Base-by-base conservation (phyloP, 2,888 invertebrate species). In the Diloba caeruleocephala region DNA sequence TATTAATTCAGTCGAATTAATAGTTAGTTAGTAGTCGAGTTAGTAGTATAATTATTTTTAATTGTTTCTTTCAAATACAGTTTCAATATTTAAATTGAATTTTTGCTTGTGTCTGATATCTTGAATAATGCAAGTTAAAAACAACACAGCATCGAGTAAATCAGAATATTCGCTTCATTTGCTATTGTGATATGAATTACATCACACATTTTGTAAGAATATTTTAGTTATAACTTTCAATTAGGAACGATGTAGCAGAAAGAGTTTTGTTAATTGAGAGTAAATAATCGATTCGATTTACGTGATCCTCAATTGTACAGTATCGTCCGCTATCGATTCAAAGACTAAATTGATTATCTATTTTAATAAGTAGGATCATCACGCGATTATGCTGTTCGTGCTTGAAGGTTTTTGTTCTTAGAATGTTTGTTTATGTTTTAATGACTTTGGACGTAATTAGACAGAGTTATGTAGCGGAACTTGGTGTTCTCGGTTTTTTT, bases 201-300 rank as follows among this genome's bases (percentile, higher is more conserved):
- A 17, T 17, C 2, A 5, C 17, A 17, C 17, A 2, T 23, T 23
- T 23, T 1, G 8, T 8, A 5, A 23, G 1, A 23, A 21, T 49
- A 21, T 46, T 49, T 53, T 46, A 28, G 39, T 62, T 69, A 74
- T 55, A 58, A 76, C 68, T 78, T 73, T 71, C 39, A 70, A 80
- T 78, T 78, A 70, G 79, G 45, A 71, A 76, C 76, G 76, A 74
- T 76, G 61, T 64, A 61, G 42, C 34, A 73, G 73, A 74, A 72
- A 74, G 55, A 67, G 53, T 67, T 45, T 64, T 50, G 60, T 65
- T 76, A 74, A 82, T 83, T 78, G 77, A 68, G 70, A 48, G 60
- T 65, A 73, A 74, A 78, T 71, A 85, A 85, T 83, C 73, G 77
- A 83, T 86, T 83, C 61, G 74, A 55, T 74, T 67, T 72, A 71